Evolutionary conservation across 2,113 vertebrate species (phyloP).

Genomic region (Gadus macrocephalus): DNA sequence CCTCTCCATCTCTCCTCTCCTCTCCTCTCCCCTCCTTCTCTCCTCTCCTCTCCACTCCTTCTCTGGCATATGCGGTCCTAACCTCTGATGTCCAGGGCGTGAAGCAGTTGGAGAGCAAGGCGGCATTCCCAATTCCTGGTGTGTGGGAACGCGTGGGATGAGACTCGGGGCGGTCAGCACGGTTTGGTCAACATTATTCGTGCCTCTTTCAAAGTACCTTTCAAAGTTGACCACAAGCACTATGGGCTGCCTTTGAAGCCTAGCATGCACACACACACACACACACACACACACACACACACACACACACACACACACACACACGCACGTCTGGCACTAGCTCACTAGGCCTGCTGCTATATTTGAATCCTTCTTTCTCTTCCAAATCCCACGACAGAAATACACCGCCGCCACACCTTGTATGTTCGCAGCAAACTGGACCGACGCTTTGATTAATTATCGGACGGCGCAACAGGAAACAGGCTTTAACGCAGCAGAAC

Average conservation of each 20-base stretch:
- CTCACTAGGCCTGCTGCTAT: constrained; percentile 42
- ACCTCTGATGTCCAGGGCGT: constrained; percentile 26
- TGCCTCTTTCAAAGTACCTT: constrained; percentile 24
- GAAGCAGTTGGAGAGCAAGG: no score
- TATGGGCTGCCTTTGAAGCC: constrained; percentile 52
- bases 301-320: constrained; percentile 9
- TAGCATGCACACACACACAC: constrained; percentile 47
- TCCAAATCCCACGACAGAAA: constrained; percentile 14
- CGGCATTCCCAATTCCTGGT: constrained; percentile 50
- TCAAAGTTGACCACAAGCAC: constrained; percentile 58
- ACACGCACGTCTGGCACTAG: constrained; percentile 25
- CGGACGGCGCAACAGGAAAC: constrained; percentile 22
- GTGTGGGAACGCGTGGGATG: constrained; percentile 48
- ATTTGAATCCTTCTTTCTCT: constrained; percentile 58
- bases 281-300: constrained; percentile 19
- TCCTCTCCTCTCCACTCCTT: background rate
- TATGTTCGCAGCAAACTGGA: constrained; percentile 33
- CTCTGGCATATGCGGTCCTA: constrained; percentile 27
- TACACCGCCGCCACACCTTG: background rate
- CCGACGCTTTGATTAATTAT: background rate
- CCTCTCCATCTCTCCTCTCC: constrained; percentile 10
- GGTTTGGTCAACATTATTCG: constrained; percentile 64
- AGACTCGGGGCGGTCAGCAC: constrained; percentile 39
- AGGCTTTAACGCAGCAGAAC: background rate
- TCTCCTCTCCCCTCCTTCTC: constrained; percentile 5